phyloP scores from a whole-genome alignment of 2,797 vertebrate species.

The Phataginus tricuspis region DNA sequence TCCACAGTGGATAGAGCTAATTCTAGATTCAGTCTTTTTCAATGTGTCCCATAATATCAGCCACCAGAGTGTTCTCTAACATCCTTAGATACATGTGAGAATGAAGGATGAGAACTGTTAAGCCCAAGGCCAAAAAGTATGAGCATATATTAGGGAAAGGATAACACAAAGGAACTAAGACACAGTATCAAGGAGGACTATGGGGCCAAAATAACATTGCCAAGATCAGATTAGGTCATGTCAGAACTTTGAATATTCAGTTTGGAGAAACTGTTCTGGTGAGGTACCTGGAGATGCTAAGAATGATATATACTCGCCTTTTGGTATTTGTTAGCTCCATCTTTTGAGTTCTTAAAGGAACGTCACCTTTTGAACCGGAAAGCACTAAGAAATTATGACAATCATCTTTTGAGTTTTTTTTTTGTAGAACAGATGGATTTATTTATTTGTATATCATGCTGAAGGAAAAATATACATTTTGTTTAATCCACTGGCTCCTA shows the following conservation, averaged over 20 bases:
- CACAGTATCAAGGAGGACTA: neutral
- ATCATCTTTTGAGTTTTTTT: constrained; percentile 43
- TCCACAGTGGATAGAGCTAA: neutral
- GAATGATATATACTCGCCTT: neutral
- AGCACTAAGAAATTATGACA: neutral
- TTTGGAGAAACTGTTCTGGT: neutral
- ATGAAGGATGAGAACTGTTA: constrained; percentile 2
- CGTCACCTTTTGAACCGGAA: neutral
- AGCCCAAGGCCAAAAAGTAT: neutral
- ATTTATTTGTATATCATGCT: neutral
- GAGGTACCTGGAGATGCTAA: neutral
- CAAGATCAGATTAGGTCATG: neutral
- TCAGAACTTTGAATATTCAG: neutral
- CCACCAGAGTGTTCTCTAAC: neutral
- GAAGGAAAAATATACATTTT: constrained; percentile 23
- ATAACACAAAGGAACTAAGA: neutral
- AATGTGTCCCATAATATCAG: neutral
- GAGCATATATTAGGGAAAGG: neutral
- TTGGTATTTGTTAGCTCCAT: neutral
- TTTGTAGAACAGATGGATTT: neutral
- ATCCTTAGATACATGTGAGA: neutral
- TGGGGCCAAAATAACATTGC: neutral
- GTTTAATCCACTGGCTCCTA: neutral
- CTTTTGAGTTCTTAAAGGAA: constrained; percentile 22
- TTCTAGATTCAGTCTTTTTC: neutral